Base-by-base conservation (phyloP, 2,888 invertebrate genomes). In the Drosophila borborema region DNA sequence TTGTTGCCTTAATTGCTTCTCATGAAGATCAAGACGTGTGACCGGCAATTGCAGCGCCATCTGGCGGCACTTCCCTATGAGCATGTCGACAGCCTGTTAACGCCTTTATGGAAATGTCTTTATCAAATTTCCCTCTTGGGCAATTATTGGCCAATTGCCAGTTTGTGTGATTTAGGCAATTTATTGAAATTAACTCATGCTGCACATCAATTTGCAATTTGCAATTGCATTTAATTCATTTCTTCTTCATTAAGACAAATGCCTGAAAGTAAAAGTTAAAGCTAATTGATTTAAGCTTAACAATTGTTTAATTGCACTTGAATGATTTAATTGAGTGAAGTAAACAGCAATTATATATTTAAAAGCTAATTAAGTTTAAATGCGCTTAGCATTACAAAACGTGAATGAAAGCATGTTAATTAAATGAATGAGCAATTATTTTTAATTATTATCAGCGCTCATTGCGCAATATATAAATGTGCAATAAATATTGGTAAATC, bases 1-100 rank as follows among this genome's bases (percentile, higher is more conserved):
- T 18, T 12, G 49, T 34, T 16, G 43, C 18, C n/a, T 36, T 28
- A 58, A 54, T 49, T 54, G 43, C 40, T 48, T 48, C 51, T 18
- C 40, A 56, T 45, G 43, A 58, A 43, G 51, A 51, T 36, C 28
- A 62, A 9, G 41, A 20, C 54, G 28, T 20, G 16, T 20, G 31
- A 14, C 61, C 18, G 36, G 16, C 70, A 40, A n/a, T 58, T 71
- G 56, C 64, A 72, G 71, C 65, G 71, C 58, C 64, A 72, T 64
- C 70, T 74, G 75, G 18, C 23, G 74, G 23, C 31, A 31, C 28
- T 65, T 41, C 31, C 12, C 34, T 10, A 36, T 20, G 16, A 7
- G 7, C 23, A n/a, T n/a, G 45, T 36, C 45, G n/a, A 40, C 40
- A 28, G 34, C 45, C 45, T 58, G 56, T 43, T 34, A 56, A 8